Evolutionary conservation across 2,113 vertebrate genomes (phyloP), one percentile per base, ranked within the genome.

Genomic region (Pygoscelis adeliae): DNA sequence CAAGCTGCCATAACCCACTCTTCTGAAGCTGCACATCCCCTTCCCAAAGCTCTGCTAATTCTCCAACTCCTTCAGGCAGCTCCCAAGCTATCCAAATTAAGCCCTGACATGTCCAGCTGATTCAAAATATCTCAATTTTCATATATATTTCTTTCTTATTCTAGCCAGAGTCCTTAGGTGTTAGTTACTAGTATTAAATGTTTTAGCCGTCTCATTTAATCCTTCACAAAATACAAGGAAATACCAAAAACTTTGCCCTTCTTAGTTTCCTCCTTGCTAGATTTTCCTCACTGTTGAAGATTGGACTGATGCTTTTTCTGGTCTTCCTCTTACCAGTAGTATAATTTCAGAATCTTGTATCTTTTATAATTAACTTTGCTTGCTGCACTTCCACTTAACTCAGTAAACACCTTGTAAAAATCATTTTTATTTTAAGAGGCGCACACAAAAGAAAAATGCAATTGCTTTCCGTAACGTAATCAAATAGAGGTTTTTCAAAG

Each of bases 341-440:
- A 23, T 36, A 23, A 90, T 93, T 74, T 93, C 72, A 74, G 55
- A 71, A 52, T 78, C 29, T 32, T 29, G 22, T 67, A 6, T 71
- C 34, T 79, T 92, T 91, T 69, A 38, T 70, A 89, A 96, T 88
- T 47, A 91, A 93, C 69, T 95, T 91, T 58, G 8, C 74, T 65
- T 77, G 85, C 61, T 67, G 58, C 76, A 36, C 29, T 79, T 89
- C 59, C 61, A 94, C 44, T 72, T 88, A 67, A 84, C 90, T 93
- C 72, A 47, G 72, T 89, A 97, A 97, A 89, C 70, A 94, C 38
- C 27, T 62, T 62, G 40, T 82, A 94, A 95, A 93, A 91, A 94
- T 55, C 7, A 69, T 89, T 96, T 95, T 95, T 93, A 83, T 97
- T 93, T 97, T 95, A 95, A 94, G 77, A 77, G 58, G 69, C 10